These are phyloP conservation scores for Gobionotothen gibberifrons DNA, from an alignment of 2,797 vertebrate genomes.

Conservation along the genomic window DNA sequence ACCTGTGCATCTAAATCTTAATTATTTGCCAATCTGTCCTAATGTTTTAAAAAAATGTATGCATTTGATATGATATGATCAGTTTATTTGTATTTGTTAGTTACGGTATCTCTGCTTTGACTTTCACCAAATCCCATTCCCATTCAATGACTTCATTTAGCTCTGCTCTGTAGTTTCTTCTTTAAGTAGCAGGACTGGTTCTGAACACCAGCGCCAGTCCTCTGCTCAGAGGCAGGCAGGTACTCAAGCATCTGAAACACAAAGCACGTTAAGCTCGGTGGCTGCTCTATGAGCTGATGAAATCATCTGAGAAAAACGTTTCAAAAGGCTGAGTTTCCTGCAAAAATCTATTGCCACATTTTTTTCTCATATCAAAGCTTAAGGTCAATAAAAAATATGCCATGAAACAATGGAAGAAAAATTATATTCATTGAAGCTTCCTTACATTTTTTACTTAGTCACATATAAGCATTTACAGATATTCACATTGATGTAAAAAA, in stretches of 20 bases:
- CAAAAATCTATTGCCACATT: too few relatives aligned
- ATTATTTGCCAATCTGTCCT: too few relatives aligned
- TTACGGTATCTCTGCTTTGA: background rate
- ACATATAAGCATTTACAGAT: background rate
- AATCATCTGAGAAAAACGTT: too few relatives aligned
- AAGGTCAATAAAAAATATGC: background rate
- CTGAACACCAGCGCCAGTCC: background rate
- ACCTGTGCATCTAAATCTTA: too few relatives aligned
- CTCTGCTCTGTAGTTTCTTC: background rate
- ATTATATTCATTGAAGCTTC: background rate
- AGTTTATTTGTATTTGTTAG: background rate
- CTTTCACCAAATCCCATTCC: constrained; percentile 13
- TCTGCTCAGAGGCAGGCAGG: background rate
- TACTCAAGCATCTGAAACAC: background rate
- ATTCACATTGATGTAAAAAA: background rate
- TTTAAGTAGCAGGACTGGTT: constrained; percentile 33
- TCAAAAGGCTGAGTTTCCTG: too few relatives aligned
- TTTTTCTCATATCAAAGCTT: too few relatives aligned
- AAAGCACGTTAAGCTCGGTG: background rate
- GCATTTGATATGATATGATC: too few relatives aligned
- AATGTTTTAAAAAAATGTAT: too few relatives aligned
- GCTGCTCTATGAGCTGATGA: background rate
- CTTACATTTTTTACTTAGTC: background rate
- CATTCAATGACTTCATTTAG: background rate
- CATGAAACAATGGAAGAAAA: background rate